A percentile compares a stretch with the other conserved stretches of the same genome.
phyloP scores from a whole-genome alignment of 2,888 invertebrate genomes.

The Dasysyrphus tricinctus region DNA sequence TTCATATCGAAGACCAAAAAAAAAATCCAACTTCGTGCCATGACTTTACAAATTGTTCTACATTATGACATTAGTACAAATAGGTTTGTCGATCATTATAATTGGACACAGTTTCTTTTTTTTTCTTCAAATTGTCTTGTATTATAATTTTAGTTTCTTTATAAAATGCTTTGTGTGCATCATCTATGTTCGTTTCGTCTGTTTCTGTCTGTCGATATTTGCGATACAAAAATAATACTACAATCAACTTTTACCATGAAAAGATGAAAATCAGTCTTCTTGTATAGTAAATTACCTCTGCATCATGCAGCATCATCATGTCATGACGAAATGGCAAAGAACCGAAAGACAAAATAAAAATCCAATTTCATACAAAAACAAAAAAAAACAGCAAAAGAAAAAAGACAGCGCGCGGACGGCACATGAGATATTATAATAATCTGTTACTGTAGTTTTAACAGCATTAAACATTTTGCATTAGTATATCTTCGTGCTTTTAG shows the following conservation, averaged over 20 bases:
- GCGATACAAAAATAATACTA: conserved; percentile 11
- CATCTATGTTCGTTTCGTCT: background rate
- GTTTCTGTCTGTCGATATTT: conserved; percentile 4
- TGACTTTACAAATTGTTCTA: conserved; percentile 27
- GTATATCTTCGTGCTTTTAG: conserved; percentile 28
- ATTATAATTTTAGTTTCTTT: conserved; percentile 6
- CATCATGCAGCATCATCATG: conserved; percentile 13
- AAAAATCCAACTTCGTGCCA: conserved; percentile 6
- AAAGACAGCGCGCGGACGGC: conserved; percentile 23
- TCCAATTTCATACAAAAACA: conserved; percentile 16
- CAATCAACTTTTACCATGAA: conserved; percentile 19
- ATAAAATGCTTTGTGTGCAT: background rate
- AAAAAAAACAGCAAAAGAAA: background rate
- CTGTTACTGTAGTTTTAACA: conserved; percentile 60
- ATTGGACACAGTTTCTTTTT: conserved; percentile 56
- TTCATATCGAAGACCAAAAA: background rate
- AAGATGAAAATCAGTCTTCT: conserved; percentile 22
- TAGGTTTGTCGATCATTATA: conserved; percentile 53
- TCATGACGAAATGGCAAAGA: conserved; percentile 16
- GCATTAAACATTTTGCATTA: conserved; percentile 43
- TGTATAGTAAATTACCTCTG: conserved; percentile 6
- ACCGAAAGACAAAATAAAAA: conserved; percentile 23
- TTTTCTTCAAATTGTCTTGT: conserved; percentile 31
- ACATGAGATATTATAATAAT: conserved; percentile 61
- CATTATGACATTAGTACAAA: conserved; percentile 42